Percentiles rank a stretch among this genome's conserved stretches.
These are phyloP conservation scores for Beris morrisii DNA, from an alignment of 2,888 invertebrate genomes.

Conservation along the genomic window DNA sequence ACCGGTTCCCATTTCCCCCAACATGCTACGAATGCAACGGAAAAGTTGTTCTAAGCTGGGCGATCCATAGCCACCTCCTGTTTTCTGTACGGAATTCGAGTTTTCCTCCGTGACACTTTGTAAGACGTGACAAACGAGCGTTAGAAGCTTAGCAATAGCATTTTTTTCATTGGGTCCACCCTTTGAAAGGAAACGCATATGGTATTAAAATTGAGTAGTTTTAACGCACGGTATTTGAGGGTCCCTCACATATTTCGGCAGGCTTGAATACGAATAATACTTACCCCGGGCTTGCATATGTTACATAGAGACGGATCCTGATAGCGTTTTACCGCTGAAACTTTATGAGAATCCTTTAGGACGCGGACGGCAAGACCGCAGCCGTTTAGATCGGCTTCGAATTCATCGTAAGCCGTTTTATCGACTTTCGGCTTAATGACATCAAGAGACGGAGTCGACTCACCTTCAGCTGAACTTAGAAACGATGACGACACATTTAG, in stretches of 20 bases:
- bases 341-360: slow-evolving; percentile 51
- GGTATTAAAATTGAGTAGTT: too few relatives aligned
- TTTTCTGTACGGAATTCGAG: background rate
- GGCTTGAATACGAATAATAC: background rate
- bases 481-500: slow-evolving; percentile 6
- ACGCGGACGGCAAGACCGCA: slow-evolving; percentile 53
- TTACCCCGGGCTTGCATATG: background rate
- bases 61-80: background rate
- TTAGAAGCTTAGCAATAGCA: slow-evolving; percentile 3
- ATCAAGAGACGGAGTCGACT: background rate
- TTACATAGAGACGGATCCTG: slow-evolving; percentile 7
- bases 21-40: background rate
- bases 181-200: background rate
- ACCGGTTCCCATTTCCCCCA: background rate
- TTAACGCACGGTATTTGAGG: too few relatives aligned
- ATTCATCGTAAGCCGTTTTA: slow-evolving; percentile 49
- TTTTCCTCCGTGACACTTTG: slow-evolving; percentile 4
- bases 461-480: background rate
- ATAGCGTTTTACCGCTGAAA: slow-evolving; percentile 45
- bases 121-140: slow-evolving; percentile 7
- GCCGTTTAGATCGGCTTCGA: slow-evolving; percentile 54
- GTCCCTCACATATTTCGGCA: too few relatives aligned
- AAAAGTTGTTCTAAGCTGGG: slow-evolving; percentile 12
- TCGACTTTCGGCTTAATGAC: slow-evolving; percentile 13
- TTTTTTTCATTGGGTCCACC: slow-evolving; percentile 5